A percentile compares a stretch with the other conserved stretches of the same genome.
Conservation (phyloP, 1,140 invertebrate genomes). For the Drosophila baimaii region DNA sequence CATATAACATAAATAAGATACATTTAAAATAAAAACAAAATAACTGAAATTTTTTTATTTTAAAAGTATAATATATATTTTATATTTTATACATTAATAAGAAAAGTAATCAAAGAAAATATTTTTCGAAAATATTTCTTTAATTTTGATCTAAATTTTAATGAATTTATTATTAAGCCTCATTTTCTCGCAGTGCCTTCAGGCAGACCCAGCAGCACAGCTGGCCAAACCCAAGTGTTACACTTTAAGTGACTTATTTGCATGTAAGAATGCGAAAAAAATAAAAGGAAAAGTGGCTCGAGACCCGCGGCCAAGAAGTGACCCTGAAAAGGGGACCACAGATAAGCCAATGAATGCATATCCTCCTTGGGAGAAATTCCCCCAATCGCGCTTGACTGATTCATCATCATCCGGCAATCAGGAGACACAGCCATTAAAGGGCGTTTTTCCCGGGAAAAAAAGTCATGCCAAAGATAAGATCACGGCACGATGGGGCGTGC, state of each 20-base stretch:
- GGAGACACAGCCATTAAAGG: slow-evolving; percentile 48
- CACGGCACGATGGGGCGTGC: slow-evolving; percentile 46
- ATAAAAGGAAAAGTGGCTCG: slow-evolving; percentile 52
- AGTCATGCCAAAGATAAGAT: slow-evolving; percentile 72
- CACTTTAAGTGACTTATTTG: slow-evolving; percentile 71
- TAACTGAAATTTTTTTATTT: too few relatives aligned
- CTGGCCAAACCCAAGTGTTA: slow-evolving; percentile 75
- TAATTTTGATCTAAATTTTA: too few relatives aligned
- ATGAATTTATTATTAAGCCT: not conserved
- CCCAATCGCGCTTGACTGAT: slow-evolving; percentile 48
- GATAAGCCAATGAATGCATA: slow-evolving; percentile 5
- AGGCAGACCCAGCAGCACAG: slow-evolving; percentile 37
- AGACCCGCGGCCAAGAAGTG: slow-evolving; percentile 4
- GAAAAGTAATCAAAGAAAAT: too few relatives aligned
- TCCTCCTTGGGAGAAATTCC: slow-evolving; percentile 29
- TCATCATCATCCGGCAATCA: slow-evolving; percentile 47
- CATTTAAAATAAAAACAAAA: too few relatives aligned
- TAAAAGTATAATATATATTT: too few relatives aligned
- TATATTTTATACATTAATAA: too few relatives aligned
- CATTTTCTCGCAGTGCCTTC: slow-evolving; percentile 4
- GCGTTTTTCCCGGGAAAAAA: slow-evolving; percentile 70
- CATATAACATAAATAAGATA: too few relatives aligned
- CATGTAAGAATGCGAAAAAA: slow-evolving; percentile 54
- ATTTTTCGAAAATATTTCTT: too few relatives aligned
- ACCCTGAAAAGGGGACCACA: slow-evolving; percentile 43